These are phyloP conservation scores for Anguilla obscura DNA, from an alignment of 2,797 vertebrate genomes.

Conservation along the genomic window DNA sequence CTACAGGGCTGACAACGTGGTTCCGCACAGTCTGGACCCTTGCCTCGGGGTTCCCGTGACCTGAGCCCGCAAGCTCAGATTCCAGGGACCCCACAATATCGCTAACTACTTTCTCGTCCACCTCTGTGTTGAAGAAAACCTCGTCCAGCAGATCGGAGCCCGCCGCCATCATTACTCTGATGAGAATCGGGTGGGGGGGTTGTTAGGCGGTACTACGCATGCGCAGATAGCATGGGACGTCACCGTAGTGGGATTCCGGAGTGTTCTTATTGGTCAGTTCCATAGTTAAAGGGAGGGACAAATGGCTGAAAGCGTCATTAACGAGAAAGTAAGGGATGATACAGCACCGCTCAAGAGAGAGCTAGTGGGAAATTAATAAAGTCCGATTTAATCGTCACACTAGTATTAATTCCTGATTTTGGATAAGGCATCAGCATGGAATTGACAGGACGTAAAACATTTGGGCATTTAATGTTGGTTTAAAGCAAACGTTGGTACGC, in stretches of 20 bases:
- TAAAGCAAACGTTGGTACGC: constrained; percentile 26
- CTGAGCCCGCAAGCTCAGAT: constrained; percentile 80
- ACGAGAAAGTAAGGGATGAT: constrained; percentile 45
- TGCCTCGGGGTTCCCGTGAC: constrained; percentile 72
- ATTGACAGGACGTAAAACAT: constrained; percentile 9
- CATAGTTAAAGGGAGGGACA: constrained; percentile 71
- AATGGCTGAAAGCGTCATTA: constrained; percentile 80
- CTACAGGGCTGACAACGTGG: constrained; percentile 84
- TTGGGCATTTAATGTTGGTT: constrained; percentile 42
- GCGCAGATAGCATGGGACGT: constrained; percentile 53
- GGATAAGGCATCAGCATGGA: not conserved
- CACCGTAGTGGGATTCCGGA: constrained; percentile 52
- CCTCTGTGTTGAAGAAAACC: constrained; percentile 88
- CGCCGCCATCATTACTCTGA: constrained; percentile 95
- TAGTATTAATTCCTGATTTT: not conserved
- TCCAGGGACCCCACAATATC: constrained; percentile 83
- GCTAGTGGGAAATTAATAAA: constrained; percentile 24
- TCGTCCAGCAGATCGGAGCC: constrained; percentile 85
- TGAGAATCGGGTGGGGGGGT: constrained; percentile 61
- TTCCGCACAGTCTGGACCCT: constrained; percentile 81
- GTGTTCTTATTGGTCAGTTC: constrained; percentile 70
- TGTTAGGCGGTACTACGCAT: constrained; percentile 62
- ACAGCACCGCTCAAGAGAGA: constrained; percentile 39
- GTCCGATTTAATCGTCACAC: constrained; percentile 32
- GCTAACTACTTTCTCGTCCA: constrained; percentile 93